phyloP scores from a whole-genome alignment of 2,888 invertebrate species.

The Bellardia bayeri region DNA sequence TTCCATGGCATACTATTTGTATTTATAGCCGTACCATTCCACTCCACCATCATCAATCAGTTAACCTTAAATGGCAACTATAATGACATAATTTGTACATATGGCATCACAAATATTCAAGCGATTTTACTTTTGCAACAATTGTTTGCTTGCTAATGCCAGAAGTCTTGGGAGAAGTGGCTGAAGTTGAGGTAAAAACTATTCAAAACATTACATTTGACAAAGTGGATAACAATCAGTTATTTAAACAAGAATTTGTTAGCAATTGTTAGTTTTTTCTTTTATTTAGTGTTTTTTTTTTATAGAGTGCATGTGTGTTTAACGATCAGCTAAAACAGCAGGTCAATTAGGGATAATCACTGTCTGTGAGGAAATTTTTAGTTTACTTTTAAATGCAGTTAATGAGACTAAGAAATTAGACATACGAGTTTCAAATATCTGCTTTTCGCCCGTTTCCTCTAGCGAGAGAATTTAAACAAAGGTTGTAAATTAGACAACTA shows the following conservation, averaged over 20 bases:
- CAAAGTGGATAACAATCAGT: slow-evolving; percentile 74
- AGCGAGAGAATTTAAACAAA: no score
- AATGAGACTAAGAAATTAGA: no score
- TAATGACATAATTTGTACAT: slow-evolving; percentile 74
- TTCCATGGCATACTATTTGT: slow-evolving; percentile 17
- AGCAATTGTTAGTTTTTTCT: slow-evolving; percentile 28
- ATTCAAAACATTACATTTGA: slow-evolving; percentile 67
- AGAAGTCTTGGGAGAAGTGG: slow-evolving; percentile 33
- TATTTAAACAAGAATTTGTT: slow-evolving; percentile 62
- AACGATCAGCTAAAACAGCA: background rate
- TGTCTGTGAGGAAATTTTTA: background rate
- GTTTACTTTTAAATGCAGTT: no score
- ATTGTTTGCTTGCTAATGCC: slow-evolving; percentile 42
- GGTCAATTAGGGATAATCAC: slow-evolving; percentile 36
- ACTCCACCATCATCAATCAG: slow-evolving; percentile 72
- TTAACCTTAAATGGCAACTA: slow-evolving; percentile 74
- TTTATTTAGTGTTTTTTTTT: background rate
- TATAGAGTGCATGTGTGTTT: slow-evolving; percentile 10
- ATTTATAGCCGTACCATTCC: slow-evolving; percentile 33
- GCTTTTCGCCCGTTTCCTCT: no score
- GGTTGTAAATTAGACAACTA: no score
- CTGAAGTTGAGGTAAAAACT: slow-evolving; percentile 41
- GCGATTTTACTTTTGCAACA: slow-evolving; percentile 56
- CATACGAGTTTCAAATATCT: no score
- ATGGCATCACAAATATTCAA: slow-evolving; percentile 72